These are phyloP conservation scores for Bubo bubo DNA, from an alignment of 2,113 vertebrate species.

Conservation along the genomic window DNA sequence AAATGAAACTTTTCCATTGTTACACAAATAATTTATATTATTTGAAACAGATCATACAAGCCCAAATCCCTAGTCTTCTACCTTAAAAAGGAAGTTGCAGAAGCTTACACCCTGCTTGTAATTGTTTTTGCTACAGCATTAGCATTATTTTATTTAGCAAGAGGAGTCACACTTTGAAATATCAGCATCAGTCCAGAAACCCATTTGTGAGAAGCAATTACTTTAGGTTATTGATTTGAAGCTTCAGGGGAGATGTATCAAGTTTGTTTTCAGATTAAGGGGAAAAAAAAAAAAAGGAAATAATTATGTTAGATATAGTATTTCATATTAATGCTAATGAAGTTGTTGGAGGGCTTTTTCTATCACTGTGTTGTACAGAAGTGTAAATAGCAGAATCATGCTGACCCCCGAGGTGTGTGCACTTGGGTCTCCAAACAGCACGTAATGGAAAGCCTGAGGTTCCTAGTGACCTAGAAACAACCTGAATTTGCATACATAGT, in stretches of 20 bases:
- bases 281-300: background rate
- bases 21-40: background rate
- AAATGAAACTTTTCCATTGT: background rate
- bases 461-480: background rate
- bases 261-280: background rate
- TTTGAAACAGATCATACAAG: background rate
- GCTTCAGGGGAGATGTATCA: background rate
- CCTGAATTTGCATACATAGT: background rate
- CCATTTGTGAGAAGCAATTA: background rate
- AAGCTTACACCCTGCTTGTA: background rate
- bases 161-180: background rate
- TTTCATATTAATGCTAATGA: background rate
- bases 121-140: background rate
- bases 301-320: background rate
- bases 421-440: background rate
- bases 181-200: background rate
- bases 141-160: background rate
- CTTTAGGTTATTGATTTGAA: background rate
- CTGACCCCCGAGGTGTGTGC: background rate
- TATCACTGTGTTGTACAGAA: fast-evolving
- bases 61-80: background rate
- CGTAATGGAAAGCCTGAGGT: fast-evolving
- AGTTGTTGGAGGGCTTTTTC: background rate
- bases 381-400: background rate
- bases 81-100: background rate